A percentile compares a stretch with the other conserved stretches of the same genome.
phyloP scores from a whole-genome alignment of 2,113 vertebrate genomes.

The Lagenorhynchus albirostris region DNA sequence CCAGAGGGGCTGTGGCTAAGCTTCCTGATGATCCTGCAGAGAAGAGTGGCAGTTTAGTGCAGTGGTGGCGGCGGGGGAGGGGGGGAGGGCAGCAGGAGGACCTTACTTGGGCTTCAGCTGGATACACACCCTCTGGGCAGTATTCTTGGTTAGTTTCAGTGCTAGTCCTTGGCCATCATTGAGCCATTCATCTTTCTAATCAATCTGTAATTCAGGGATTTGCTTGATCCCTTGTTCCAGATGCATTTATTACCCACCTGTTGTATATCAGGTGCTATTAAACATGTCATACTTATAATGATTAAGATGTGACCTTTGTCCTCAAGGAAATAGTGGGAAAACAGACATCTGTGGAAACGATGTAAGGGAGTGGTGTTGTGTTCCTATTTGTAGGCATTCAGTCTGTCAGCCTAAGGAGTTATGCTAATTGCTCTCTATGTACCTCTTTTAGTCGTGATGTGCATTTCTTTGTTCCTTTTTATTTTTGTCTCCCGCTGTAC shows the following conservation, averaged over 20 bases:
- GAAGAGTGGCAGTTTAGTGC: not conserved
- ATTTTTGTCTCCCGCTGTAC: not conserved
- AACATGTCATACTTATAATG: rapidly evolving
- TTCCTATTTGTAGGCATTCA: not conserved
- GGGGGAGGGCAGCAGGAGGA: not conserved
- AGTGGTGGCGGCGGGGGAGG: rapidly evolving
- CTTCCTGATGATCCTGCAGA: not conserved
- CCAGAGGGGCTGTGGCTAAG: rapidly evolving
- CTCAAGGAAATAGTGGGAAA: not conserved
- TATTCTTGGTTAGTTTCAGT: not conserved
- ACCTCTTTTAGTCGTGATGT: not conserved
- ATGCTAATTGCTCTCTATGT: not conserved
- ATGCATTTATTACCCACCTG: not conserved
- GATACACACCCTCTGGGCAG: not conserved
- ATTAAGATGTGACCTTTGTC: not conserved
- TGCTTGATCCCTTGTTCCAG: not conserved
- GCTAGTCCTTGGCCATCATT: not conserved
- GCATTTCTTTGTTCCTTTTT: not conserved
- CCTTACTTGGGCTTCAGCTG: not conserved
- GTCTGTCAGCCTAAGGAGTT: not conserved
- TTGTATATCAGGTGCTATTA: not conserved
- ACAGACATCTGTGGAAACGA: not conserved
- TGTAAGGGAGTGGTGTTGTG: rapidly evolving
- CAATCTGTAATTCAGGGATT: not conserved
- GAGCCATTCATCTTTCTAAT: not conserved